Evolutionary conservation across 2,888 invertebrate species (phyloP), one percentile per base, ranked within the genome.

Genomic region (Pterostichus madidus): DNA sequence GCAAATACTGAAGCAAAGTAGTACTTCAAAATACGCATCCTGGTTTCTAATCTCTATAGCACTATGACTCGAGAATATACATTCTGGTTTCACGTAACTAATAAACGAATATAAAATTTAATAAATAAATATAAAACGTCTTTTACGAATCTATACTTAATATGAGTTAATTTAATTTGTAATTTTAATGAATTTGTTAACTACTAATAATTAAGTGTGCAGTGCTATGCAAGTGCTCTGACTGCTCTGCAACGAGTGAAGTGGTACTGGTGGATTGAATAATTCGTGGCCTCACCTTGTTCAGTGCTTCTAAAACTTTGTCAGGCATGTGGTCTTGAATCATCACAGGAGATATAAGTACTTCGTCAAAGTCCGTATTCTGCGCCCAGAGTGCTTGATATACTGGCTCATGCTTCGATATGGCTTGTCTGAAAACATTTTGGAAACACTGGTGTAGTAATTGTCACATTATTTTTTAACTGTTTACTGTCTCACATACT

Each of bases 311-410:
- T 86, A 97, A 91, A 83, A 97, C 95, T 89, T 94, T 95, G 88
- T 97, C 96, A 39, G 97, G 96, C 96, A 97, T 96, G 89, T 97
- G 97, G 89, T 97, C 97, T 89, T 96, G 96, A 84, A 97, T 92
- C 96, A 97, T 97, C 76, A 96, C 96, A 0, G 97, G 97, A 32
- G 96, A 96, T 85, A 97, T 96, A 80, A 97, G 92, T 17, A 97
- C 96, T 90, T 97, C 96, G 88, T 96, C 96, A 88, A 97, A 97
- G 88, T 96, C 96, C 56, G 93, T 93, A 86, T 95, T 96, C 85
- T 95, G 94, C 0, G 96, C 96, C 96, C 96, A 96, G 17, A 97
- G 91, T 10, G 96, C 97, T 89, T 96, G 96, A 89, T 96, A 97
- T 24, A 96, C 95, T 0, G 96, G 96, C 86, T 96, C 95, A 10